Percentiles rank a stretch among this genome's conserved stretches.
Evolutionary conservation across 2,888 invertebrate genomes (phyloP).

Genomic region (Erebia epiphron): DNA sequence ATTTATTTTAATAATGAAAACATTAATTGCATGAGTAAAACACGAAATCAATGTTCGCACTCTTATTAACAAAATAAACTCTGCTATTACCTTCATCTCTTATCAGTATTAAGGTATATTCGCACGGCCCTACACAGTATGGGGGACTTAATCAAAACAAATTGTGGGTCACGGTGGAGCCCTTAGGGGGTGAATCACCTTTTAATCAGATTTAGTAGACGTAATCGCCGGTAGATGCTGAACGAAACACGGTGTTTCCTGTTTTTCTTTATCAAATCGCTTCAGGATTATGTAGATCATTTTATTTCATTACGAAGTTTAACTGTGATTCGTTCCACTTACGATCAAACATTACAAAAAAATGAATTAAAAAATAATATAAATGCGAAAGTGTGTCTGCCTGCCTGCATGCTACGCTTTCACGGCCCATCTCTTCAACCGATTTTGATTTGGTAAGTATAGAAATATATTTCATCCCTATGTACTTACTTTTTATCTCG

Average conservation of each 20-base stretch:
- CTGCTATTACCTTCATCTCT: background rate
- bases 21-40: background rate
- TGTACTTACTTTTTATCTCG: no score
- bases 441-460: no score
- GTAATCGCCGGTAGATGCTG: background rate
- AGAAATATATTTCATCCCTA: no score
- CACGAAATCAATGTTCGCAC: background rate
- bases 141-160: conserved; percentile 27
- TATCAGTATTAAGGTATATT: conserved; percentile 6
- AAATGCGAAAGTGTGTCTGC: no score
- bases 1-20: background rate
- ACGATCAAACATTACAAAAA: no score
- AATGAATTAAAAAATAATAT: no score
- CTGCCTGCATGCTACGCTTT: no score
- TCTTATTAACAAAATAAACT: background rate
- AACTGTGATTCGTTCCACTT: no score
- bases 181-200: conserved; percentile 9
- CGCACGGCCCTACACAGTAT: conserved; percentile 13
- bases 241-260: conserved; percentile 1
- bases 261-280: conserved; percentile 1
- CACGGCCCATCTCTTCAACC: no score
- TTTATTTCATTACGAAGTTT: background rate
- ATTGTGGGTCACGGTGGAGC: conserved; percentile 5
- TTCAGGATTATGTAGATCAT: background rate
- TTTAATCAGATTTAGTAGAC: conserved; percentile 20